A percentile compares a stretch with the other conserved stretches of the same genome.
phyloP scores from a whole-genome alignment of 2,797 vertebrate species.

The Xyrichtys novacula region DNA sequence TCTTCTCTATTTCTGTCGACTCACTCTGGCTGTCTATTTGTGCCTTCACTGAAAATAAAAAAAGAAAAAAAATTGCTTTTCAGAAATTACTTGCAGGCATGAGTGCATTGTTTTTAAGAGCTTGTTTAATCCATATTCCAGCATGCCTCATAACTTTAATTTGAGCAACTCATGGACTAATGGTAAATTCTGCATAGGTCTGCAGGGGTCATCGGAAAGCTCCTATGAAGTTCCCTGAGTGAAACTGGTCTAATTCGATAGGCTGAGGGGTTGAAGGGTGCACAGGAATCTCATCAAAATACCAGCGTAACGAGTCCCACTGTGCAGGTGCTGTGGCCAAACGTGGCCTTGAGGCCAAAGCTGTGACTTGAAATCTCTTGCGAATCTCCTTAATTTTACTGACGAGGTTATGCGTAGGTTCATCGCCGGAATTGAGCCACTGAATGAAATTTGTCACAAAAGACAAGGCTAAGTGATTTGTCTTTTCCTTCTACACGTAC shows the following conservation, averaged over 20 bases:
- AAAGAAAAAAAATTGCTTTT: slow-evolving; percentile 53
- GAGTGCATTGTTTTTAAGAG: slow-evolving; percentile 31
- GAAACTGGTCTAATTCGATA: slow-evolving; percentile 39
- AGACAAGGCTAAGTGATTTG: slow-evolving; percentile 15
- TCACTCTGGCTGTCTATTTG: slow-evolving; percentile 47
- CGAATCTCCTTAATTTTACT: slow-evolving; percentile 19
- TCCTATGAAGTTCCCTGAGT: slow-evolving; percentile 14
- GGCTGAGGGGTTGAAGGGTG: slow-evolving; percentile 31
- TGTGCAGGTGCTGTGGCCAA: slow-evolving; percentile 33
- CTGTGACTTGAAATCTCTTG: slow-evolving; percentile 23
- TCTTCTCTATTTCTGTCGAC: slow-evolving; percentile 41
- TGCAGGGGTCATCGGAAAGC: not conserved
- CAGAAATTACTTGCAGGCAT: slow-evolving; percentile 48
- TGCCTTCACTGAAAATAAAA: slow-evolving; percentile 47
- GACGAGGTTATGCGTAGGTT: slow-evolving; percentile 1
- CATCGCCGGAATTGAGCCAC: slow-evolving; percentile 38
- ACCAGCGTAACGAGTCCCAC: slow-evolving; percentile 47
- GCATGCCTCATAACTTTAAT: slow-evolving; percentile 32
- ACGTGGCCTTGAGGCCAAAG: slow-evolving; percentile 30
- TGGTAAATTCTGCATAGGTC: slow-evolving; percentile 23
- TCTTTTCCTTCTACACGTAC: slow-evolving; percentile 19
- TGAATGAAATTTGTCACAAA: slow-evolving; percentile 45
- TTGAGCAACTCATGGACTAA: slow-evolving; percentile 23
- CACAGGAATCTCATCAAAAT: slow-evolving; percentile 54
- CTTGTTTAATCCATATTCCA: slow-evolving; percentile 35